These are phyloP conservation scores for Drosophila athabasca DNA, from an alignment of 1,140 invertebrate genomes.

Conservation along the genomic window DNA sequence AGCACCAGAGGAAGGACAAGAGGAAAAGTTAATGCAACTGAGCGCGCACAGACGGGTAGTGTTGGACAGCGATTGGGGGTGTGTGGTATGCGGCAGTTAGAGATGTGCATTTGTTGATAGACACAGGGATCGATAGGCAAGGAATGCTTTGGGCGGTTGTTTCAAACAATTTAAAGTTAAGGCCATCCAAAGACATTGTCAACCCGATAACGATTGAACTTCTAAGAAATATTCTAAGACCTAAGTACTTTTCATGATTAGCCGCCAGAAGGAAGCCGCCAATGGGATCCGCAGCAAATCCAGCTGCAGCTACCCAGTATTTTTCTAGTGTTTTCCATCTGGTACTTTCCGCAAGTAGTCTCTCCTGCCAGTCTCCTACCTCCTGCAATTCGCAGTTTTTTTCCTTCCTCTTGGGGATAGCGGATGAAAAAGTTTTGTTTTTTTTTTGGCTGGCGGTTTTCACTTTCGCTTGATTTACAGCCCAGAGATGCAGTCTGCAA, in stretches of 20 bases:
- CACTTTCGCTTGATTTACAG: constrained; percentile 63
- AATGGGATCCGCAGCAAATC: constrained; percentile 15
- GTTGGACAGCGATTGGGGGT: too few relatives aligned
- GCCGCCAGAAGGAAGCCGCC: constrained; percentile 16
- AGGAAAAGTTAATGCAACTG: constrained; percentile 38
- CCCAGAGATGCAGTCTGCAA: constrained; percentile 49
- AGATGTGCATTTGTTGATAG: constrained; percentile 13
- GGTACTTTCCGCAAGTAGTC: background rate
- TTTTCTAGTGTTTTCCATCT: background rate
- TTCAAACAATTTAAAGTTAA: too few relatives aligned
- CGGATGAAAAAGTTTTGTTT: constrained; percentile 30
- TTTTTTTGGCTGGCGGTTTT: constrained; percentile 43
- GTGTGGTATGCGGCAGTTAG: background rate
- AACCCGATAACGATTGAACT: too few relatives aligned
- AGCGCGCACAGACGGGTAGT: background rate
- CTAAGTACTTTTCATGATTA: background rate
- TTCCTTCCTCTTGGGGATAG: background rate
- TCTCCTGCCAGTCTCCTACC: background rate
- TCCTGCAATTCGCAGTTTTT: background rate
- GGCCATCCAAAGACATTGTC: too few relatives aligned
- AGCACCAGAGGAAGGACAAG: constrained; percentile 18
- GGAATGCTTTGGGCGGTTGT: background rate
- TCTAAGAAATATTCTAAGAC: constrained; percentile 27
- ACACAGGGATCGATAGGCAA: constrained; percentile 12
- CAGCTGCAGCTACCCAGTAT: background rate